These are phyloP conservation scores for Dolichopus griseipennis DNA, from an alignment of 2,888 invertebrate species.

Conservation along the genomic window DNA sequence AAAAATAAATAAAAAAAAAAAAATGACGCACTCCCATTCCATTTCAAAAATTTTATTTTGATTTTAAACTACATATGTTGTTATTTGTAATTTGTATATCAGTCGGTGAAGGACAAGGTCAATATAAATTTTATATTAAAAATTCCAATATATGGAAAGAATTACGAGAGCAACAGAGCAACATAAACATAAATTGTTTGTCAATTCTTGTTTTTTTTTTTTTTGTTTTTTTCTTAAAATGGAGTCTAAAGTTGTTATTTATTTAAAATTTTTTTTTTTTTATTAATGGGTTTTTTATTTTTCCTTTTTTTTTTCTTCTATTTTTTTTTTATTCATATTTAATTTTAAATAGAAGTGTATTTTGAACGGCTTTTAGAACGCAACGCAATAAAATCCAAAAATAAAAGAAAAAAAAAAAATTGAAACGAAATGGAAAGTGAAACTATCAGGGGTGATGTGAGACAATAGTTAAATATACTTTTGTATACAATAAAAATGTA, in stretches of 20 bases:
- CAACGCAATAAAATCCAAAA: too few species aligned
- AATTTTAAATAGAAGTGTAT: too few species aligned
- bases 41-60: too few species aligned
- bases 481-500: too few species aligned
- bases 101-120: slow-evolving; percentile 4
- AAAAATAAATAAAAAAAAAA: too few species aligned
- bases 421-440: slow-evolving; percentile 4
- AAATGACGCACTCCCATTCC: too few species aligned
- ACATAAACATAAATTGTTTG: neutral
- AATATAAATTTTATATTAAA: neutral
- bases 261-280: neutral
- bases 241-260: neutral
- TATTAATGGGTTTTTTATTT: neutral
- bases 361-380: too few species aligned
- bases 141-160: neutral
- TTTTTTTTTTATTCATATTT: too few species aligned
- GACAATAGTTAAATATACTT: too few species aligned
- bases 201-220: neutral
- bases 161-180: neutral
- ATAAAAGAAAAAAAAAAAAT: too few species aligned
- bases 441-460: neutral
- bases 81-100: too few species aligned
- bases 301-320: neutral
- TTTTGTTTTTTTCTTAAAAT: neutral
- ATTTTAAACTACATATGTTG: too few species aligned